phyloP scores from a whole-genome alignment of 2,888 invertebrate genomes.

The Chrysolina haemoptera region DNA sequence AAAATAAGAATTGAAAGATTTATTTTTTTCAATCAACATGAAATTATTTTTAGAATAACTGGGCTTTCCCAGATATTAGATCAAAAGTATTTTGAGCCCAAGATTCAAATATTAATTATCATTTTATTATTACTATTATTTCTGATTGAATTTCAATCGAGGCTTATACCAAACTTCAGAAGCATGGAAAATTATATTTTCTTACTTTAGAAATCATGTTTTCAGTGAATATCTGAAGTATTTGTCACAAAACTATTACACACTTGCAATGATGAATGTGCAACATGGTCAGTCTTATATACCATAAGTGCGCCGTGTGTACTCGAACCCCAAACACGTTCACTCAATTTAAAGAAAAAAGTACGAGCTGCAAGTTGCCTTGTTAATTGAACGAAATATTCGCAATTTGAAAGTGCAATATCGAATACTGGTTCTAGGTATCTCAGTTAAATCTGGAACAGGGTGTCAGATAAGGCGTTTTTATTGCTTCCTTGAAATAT shows the following conservation, averaged over 20 bases:
- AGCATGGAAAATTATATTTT: constrained; percentile 12
- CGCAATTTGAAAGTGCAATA: constrained; percentile 48
- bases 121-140: too few relatives aligned
- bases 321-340: constrained; percentile 45
- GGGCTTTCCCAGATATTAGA: too few relatives aligned
- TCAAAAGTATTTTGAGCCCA: too few relatives aligned
- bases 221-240: constrained; percentile 25
- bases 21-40: too few relatives aligned
- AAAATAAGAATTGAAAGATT: too few relatives aligned
- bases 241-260: constrained; percentile 43
- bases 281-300: constrained; percentile 47
- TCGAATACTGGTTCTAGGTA: constrained; percentile 31
- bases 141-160: too few relatives aligned
- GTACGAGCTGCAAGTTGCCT: constrained; percentile 42
- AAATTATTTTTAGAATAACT: too few relatives aligned
- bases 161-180: not conserved
- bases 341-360: constrained; percentile 48
- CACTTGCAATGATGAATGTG: constrained; percentile 41
- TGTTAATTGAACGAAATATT: constrained; percentile 49
- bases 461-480: constrained; percentile 27
- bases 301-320: constrained; percentile 31
- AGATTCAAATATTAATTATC: too few relatives aligned
- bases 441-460: constrained; percentile 30
- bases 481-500: constrained; percentile 26
- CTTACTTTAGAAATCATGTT: constrained; percentile 48